Base-by-base conservation (phyloP, 2,888 invertebrate species). In the Melieria omissa region DNA sequence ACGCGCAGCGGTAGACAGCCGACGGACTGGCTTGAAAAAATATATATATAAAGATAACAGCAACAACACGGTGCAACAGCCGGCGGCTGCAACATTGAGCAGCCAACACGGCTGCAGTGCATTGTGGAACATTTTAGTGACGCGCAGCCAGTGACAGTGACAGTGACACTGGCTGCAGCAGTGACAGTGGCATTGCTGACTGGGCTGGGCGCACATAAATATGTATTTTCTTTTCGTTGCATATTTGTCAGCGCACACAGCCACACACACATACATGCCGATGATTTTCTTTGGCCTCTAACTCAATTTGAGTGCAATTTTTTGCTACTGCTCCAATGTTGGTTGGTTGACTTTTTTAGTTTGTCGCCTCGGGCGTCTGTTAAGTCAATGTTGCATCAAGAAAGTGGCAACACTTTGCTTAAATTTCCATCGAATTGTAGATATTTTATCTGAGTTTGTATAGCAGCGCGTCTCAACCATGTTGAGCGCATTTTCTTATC, bases 401-500 rank as follows among this genome's bases (percentile, higher is more conserved):
- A 80, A 82, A 81, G 82, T 80, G 82, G 81, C 80, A 80, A 78
- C 79, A 76, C 76, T 79, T 75, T 73, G 64, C 58, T 68, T 57
- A 68, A 65, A 62, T 66, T 66, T 60, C 41, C 14, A 64, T 68
- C 65, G 49, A 60, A n/a, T 49, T 68, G 52, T 47, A 68, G 60
- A 68, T 68, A 49, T 60, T 54, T 14, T 14, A 10, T 10, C 45
- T 12, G 5, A 55, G 16, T 55, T 6, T 55, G n/a, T 55, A 1
- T n/a, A 55, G 41, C 92, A 92, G 29, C 29, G 29, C 29, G 29
- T 29, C 29, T 29, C 29, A 29, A 3, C 29, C 29, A 29, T 29
- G 29, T 85, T 92, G 92, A 83, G 90, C 90, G 77, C 92, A 92
- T 92, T 57, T 63, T 54, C 63, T 63, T 63, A 63, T 55, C 61